These are phyloP conservation scores for Ceratitis capitata DNA, from an alignment of 1,140 invertebrate genomes.

Conservation along the genomic window DNA sequence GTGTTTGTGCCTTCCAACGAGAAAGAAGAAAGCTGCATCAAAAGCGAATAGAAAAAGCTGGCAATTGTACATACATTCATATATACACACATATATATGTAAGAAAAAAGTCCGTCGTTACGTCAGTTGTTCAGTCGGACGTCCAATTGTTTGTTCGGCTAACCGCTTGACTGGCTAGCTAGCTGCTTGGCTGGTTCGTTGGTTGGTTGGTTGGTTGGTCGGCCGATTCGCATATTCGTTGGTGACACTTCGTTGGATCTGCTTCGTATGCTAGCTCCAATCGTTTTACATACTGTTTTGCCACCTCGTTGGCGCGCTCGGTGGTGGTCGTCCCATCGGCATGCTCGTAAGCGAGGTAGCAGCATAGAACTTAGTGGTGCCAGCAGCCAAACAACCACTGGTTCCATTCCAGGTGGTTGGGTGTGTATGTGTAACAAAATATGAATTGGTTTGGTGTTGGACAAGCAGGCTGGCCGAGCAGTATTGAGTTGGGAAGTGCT, in stretches of 20 bases:
- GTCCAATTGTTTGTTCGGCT: not conserved
- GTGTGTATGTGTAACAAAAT: not conserved
- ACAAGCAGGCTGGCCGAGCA: not conserved
- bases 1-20: no score
- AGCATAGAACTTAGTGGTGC: no score
- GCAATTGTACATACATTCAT: not conserved
- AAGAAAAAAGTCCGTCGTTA: not conserved
- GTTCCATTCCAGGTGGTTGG: not conserved
- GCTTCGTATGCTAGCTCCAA: no score
- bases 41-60: not conserved
- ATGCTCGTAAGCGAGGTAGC: slow-evolving; percentile 42
- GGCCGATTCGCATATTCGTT: not conserved
- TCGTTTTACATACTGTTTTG: no score
- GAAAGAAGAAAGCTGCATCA: not conserved
- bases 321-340: slow-evolving; percentile 45
- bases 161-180: not conserved
- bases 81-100: no score
- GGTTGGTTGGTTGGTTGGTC: not conserved
- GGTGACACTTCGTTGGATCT: slow-evolving; percentile 4
- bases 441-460: not conserved
- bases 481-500: no score
- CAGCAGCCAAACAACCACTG: slow-evolving; percentile 27
- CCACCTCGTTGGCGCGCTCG: not conserved
- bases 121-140: not conserved
- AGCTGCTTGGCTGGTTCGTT: not conserved